Evolutionary conservation across 1,140 invertebrate genomes (phyloP).

Genomic region (Aphelinus certus): DNA sequence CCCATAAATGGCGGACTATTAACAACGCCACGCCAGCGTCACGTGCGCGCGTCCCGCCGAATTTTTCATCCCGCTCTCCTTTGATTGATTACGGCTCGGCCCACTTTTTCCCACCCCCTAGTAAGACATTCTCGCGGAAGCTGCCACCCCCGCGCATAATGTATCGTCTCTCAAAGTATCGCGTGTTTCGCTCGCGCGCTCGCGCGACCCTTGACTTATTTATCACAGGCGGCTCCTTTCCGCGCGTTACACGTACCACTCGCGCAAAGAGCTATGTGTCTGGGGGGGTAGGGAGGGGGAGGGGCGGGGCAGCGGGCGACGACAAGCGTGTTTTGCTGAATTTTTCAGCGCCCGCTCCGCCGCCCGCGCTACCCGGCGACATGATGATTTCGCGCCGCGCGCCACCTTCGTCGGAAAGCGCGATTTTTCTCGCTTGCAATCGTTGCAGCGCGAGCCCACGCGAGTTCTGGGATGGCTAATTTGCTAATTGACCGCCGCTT

Average conservation of each 20-base stretch:
- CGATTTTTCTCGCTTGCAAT: too few species aligned
- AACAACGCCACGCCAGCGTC: constrained; percentile 19
- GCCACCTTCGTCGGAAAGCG: too few species aligned
- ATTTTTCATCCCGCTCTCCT: constrained; percentile 29
- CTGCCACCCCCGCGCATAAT: constrained; percentile 2
- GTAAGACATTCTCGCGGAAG: constrained; percentile 6
- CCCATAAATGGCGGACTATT: constrained; percentile 23
- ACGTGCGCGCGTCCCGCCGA: constrained; percentile 13
- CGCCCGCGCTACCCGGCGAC: constrained; percentile 12
- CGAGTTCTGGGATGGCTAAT: too few species aligned
- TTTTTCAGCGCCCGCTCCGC: constrained; percentile 13
- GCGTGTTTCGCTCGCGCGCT: not conserved
- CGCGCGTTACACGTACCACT: not conserved
- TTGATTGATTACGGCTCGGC: constrained; percentile 13
- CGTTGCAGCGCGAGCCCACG: too few species aligned
- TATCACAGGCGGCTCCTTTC: constrained; percentile 8
- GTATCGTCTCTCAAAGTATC: constrained; percentile 32
- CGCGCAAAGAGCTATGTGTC: constrained; percentile 5
- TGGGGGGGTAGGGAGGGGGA: not conserved
- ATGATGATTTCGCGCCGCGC: constrained; percentile 20
- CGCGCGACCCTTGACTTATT: constrained; percentile 30
- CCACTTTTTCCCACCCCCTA: not conserved
- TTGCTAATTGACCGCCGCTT: too few species aligned
- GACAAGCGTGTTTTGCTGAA: constrained; percentile 8
- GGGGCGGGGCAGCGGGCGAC: not conserved